These are phyloP conservation scores for Mesembrinibis cayennensis DNA, from an alignment of 2,113 vertebrate species.

Conservation along the genomic window DNA sequence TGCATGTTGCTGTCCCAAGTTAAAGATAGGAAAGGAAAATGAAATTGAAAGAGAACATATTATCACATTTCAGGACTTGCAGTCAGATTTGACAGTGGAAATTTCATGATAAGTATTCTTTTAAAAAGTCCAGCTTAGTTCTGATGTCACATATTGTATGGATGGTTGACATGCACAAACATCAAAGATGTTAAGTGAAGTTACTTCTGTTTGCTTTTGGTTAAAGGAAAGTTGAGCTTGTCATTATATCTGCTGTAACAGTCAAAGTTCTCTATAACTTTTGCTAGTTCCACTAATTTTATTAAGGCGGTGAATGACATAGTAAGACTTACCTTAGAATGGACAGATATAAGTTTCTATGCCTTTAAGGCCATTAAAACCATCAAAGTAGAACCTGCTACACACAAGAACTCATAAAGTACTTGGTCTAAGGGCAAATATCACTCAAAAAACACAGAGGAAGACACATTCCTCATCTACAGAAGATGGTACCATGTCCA, in stretches of 20 bases:
- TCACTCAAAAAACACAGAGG: not conserved
- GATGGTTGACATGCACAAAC: not conserved
- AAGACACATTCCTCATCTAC: not conserved
- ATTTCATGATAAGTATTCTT: not conserved
- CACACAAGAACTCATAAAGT: not conserved
- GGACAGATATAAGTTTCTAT: not conserved
- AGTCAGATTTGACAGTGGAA: not conserved
- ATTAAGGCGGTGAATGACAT: not conserved
- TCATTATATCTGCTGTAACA: not conserved
- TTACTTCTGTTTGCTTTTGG: not conserved
- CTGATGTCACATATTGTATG: not conserved
- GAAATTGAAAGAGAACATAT: not conserved
- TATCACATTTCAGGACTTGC: not conserved
- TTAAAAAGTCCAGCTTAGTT: not conserved
- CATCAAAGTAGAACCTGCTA: not conserved
- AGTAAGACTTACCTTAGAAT: not conserved
- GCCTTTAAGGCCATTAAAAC: not conserved
- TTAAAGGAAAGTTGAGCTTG: not conserved
- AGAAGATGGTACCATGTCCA: not conserved
- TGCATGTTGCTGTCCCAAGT: not conserved
- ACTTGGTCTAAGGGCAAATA: not conserved
- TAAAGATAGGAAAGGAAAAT: not conserved
- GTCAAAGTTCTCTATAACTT: not conserved
- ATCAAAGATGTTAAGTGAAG: not conserved
- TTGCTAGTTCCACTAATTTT: not conserved